These are phyloP conservation scores for Fregetta grallaria DNA, from an alignment of 2,113 vertebrate genomes.

Conservation along the genomic window DNA sequence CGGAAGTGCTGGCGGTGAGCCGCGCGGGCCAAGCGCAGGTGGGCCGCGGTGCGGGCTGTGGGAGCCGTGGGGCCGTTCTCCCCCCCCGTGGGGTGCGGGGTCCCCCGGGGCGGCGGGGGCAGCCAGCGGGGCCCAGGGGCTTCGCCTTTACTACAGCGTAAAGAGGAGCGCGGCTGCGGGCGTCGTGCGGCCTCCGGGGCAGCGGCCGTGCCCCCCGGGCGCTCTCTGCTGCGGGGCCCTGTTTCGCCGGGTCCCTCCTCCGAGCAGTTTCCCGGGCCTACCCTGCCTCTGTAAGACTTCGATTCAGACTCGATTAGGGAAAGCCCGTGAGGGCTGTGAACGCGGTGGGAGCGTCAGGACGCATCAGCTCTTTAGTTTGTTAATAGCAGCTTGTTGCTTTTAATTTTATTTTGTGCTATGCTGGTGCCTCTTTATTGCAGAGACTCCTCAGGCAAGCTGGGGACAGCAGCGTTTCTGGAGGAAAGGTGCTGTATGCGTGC, in stretches of 20 bases:
- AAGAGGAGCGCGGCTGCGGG: not conserved
- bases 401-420: not conserved
- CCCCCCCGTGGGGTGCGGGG: rapidly evolving
- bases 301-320: not conserved
- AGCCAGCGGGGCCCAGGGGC: too few species aligned
- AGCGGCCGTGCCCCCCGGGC: not conserved
- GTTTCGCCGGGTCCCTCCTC: not conserved
- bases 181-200: rapidly evolving
- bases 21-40: not conserved
- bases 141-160: rapidly evolving
- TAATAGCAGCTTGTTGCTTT: not conserved
- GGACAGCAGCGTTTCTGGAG: not conserved
- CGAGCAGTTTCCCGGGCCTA: not conserved
- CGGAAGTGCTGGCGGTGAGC: not conserved
- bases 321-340: not conserved
- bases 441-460: not conserved
- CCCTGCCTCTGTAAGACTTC: rapidly evolving
- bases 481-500: rapidly evolving
- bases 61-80: rapidly evolving
- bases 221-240: not conserved
- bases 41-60: rapidly evolving
- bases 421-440: not conserved
- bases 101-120: not conserved
- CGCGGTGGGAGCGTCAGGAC: rapidly evolving
- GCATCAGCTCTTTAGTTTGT: not conserved